Evolutionary conservation across 1,140 invertebrate genomes (phyloP), one percentile per base, ranked within the genome.

Genomic region (Temnothorax nylanderi): DNA sequence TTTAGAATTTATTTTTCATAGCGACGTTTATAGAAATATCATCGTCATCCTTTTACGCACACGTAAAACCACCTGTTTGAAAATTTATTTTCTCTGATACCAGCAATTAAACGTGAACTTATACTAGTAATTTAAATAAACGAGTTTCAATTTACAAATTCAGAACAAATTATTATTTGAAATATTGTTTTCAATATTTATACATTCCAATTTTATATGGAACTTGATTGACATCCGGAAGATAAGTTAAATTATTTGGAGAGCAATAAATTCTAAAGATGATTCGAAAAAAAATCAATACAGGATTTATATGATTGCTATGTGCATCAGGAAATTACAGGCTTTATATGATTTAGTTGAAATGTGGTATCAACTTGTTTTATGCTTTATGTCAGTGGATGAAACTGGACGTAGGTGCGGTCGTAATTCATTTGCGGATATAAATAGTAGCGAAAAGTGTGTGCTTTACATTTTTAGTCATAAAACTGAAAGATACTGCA

Each of bases 391-490:
- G n/a, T 82, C 26, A 60, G 11, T 71, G 37, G 51, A 34, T 72
- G 32, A 32, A 58, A 72, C n/a, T 72, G 6, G 18, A 7, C 8
- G 26, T 58, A 26, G 18, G 16, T 67, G 54, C 11, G 78, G 21
- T 13, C 10, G 54, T 82, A 74, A 82, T 82, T 82, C n/a, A 82
- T 82, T 82, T 47, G 11, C 18, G n/a, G 0, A 26, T 54, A 74
- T 74, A 82, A 82, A 82, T 74, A 74, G 41, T 6, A 47, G 21
- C 7, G 37, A 56, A 69, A 69, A 69, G 21, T 69, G 44, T 69
- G 13, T 26, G 21, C 37, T 80, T 37, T 60, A 26, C 60, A 65
- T 80, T 80, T 80, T 80, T 78, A 78, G 26, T 26, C 18, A 60
- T 47, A 80, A 65, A 80, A 65, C 18, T 65, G 21, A 80, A 67